Base-by-base conservation (phyloP, 2,888 invertebrate genomes). In the Diaphora mendica region DNA sequence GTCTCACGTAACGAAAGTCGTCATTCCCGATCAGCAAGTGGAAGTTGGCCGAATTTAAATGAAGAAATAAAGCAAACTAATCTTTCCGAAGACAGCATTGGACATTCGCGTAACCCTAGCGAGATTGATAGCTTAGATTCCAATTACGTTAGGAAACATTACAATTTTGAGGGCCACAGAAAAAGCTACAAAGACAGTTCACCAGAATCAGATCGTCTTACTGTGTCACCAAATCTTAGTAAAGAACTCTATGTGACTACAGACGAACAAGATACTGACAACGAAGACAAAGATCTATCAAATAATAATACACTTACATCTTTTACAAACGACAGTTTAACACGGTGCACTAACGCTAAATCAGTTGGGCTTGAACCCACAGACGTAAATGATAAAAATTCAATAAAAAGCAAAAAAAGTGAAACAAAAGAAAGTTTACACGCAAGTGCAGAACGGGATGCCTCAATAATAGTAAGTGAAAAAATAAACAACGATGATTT, bases 121-220 rank as follows among this genome's bases (percentile, higher is more conserved):
- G 96, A 96, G 90, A 95, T 96, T 76, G 96, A 96, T 84, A 96
- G 96, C 87, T 91, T 96, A 83, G 96, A 96, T 89, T 96, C 96
- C 3, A 96, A 96, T 85, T 96, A 96, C 91, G 96, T 96, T 64
- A 94, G 96, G 83, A 96, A 96, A 88, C 95, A 96, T 85, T 96
- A 96, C 74, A 94, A 95, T 75, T 96, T 96, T 84, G 96, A 96
- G 82, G 95, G 94, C 55, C 94, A 96, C 81, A 88, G 91, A 78
- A 93, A 93, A 85, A 90, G 88, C 82, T 95, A 93, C 79, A 96
- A 95, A 86, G 95, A 94, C 74, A 94, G 95, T 81, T 95, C 96
- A 70, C 94, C 95, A 48, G 95, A 96, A 80, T 92, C 93, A 76
- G 95, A 95, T 77, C 83, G 94, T 75, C 95, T 94, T 59, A 87